phyloP scores from a whole-genome alignment of 2,113 vertebrate species.

The Pica pica region DNA sequence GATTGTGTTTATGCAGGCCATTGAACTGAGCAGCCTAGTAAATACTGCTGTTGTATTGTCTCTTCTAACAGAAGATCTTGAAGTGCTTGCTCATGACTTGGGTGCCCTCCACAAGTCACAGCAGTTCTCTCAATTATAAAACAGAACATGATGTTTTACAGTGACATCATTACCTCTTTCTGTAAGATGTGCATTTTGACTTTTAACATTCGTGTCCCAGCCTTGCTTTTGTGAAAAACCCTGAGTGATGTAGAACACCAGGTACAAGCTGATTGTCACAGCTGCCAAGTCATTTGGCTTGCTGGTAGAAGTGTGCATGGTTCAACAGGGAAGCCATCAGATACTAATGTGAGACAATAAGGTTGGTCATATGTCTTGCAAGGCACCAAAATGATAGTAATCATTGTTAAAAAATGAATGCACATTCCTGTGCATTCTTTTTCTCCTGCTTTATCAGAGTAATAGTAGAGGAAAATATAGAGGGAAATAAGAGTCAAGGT shows the following conservation, averaged over 20 bases:
- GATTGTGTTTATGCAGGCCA: background rate
- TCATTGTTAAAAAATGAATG: background rate
- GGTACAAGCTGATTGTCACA: background rate
- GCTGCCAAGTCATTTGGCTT: background rate
- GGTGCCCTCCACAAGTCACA: background rate
- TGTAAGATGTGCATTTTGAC: background rate
- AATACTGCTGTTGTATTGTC: background rate
- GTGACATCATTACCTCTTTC: background rate
- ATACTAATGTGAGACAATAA: background rate
- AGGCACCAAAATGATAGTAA: background rate
- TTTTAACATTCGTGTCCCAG: background rate
- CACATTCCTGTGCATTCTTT: background rate
- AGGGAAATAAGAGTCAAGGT: background rate
- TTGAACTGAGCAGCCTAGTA: background rate
- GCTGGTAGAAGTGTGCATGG: background rate
- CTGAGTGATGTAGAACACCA: background rate
- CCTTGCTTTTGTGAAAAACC: background rate
- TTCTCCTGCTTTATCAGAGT: background rate
- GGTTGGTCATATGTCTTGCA: background rate
- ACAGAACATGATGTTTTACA: background rate
- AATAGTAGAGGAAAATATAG: background rate
- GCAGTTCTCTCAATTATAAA: background rate
- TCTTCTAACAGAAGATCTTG: background rate
- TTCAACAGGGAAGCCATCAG: background rate
- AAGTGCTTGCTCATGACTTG: background rate